Evolutionary conservation across 2,113 vertebrate genomes (phyloP).

Genomic region (Aspidoscelis tigris): DNA sequence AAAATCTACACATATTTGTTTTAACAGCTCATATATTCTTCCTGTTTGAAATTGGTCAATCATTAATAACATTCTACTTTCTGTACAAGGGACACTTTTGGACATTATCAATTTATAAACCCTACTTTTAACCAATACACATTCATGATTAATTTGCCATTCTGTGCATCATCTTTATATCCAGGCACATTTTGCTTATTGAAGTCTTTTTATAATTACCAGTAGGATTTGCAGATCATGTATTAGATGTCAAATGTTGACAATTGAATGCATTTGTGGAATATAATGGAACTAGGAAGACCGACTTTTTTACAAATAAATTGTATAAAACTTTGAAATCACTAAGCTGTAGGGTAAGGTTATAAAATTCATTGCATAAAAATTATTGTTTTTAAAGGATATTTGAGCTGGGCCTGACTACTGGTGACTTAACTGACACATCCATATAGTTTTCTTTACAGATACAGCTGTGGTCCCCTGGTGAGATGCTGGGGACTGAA

Average conservation of each 20-base stretch:
- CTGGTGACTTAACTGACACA: too few relatives aligned
- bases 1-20: constrained; percentile 28
- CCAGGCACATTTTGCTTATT: not conserved
- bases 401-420: too few relatives aligned
- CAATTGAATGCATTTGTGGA: constrained; percentile 40
- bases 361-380: constrained; percentile 20
- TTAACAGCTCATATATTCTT: constrained; percentile 44
- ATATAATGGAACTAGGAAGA: constrained; percentile 10
- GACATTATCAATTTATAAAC: not conserved
- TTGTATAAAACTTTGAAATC: constrained; percentile 27
- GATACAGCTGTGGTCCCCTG: too few relatives aligned
- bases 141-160: not conserved
- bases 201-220: not conserved
- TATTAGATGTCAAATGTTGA: constrained; percentile 9
- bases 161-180: not conserved
- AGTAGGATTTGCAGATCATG: constrained; percentile 11
- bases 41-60: constrained; percentile 16
- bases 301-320: constrained; percentile 28
- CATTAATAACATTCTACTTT: not conserved
- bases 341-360: constrained; percentile 31
- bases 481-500: too few relatives aligned
- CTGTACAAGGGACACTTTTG: not conserved
- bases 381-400: too few relatives aligned
- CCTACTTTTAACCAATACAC: not conserved
- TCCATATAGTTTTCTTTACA: not conserved